phyloP scores from a whole-genome alignment of 2,113 vertebrate genomes.

The Laticauda colubrina region DNA sequence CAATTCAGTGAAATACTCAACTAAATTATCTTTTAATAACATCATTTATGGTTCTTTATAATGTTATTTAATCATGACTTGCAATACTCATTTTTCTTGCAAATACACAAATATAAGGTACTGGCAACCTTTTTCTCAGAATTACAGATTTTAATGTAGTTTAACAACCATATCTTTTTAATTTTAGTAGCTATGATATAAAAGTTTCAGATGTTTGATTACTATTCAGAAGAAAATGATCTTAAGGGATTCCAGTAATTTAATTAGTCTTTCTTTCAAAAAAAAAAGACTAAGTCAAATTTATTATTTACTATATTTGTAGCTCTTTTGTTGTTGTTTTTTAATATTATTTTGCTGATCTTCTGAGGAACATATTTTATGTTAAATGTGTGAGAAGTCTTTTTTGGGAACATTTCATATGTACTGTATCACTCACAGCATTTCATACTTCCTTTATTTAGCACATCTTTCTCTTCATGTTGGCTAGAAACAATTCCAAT shows the following conservation, averaged over 20 bases:
- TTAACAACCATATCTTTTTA: background rate
- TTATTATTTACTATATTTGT: background rate
- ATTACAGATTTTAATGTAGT: background rate
- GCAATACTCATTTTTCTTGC: constrained; percentile 6
- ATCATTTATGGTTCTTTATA: constrained; percentile 10
- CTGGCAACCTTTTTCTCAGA: background rate
- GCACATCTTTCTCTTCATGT: background rate
- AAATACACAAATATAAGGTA: background rate
- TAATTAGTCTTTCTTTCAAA: too few relatives aligned
- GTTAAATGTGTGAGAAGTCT: background rate
- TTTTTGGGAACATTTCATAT: background rate
- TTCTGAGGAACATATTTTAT: background rate
- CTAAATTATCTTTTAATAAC: constrained; percentile 29
- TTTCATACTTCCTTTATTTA: background rate
- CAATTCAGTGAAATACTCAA: constrained; percentile 23
- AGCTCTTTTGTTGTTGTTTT: background rate
- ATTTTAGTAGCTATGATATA: background rate
- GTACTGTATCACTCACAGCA: background rate
- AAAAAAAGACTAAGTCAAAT: too few relatives aligned
- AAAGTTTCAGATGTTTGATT: background rate
- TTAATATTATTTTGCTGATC: background rate
- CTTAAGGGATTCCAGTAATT: background rate
- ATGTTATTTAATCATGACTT: constrained; percentile 23
- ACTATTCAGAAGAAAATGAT: background rate
- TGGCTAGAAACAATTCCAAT: background rate